Conservation (phyloP, 2,113 vertebrate species). For the Ciconia stormi region DNA sequence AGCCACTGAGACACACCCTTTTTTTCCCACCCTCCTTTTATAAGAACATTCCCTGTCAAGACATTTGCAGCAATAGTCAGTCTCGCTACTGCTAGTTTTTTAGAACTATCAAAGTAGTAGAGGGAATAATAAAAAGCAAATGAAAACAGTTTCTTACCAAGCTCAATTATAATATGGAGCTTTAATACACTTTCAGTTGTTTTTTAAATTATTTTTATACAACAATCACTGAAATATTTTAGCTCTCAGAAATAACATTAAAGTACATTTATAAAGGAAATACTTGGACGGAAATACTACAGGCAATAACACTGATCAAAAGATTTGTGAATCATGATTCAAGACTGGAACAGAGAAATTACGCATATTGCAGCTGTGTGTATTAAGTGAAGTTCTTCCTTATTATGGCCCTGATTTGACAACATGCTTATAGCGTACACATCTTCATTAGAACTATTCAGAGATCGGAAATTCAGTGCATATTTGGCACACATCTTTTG, state of each 20-base stretch:
- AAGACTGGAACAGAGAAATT: not conserved
- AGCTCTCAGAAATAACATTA: not conserved
- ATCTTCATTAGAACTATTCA: not conserved
- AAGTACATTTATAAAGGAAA: not conserved
- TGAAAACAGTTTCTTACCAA: not conserved
- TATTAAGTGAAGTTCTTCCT: not conserved
- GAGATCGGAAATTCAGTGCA: not conserved
- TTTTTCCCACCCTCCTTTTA: not conserved
- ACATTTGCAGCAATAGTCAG: not conserved
- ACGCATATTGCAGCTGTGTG: accelerated
- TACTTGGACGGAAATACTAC: not conserved
- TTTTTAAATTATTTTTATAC: not conserved
- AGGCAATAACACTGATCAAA: not conserved
- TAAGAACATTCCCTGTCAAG: not conserved
- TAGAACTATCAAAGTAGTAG: not conserved
- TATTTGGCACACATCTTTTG: not conserved
- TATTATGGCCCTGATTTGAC: not conserved
- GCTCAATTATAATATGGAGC: not conserved
- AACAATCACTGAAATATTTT: not conserved
- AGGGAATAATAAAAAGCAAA: not conserved
- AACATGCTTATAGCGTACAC: not conserved
- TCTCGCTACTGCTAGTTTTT: not conserved
- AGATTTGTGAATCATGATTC: not conserved
- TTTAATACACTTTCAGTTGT: not conserved
- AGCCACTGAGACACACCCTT: not conserved